Percentiles rank a stretch among this genome's conserved stretches.
Evolutionary conservation across 2,888 invertebrate species (phyloP).

Genomic region (Volucella inanis): DNA sequence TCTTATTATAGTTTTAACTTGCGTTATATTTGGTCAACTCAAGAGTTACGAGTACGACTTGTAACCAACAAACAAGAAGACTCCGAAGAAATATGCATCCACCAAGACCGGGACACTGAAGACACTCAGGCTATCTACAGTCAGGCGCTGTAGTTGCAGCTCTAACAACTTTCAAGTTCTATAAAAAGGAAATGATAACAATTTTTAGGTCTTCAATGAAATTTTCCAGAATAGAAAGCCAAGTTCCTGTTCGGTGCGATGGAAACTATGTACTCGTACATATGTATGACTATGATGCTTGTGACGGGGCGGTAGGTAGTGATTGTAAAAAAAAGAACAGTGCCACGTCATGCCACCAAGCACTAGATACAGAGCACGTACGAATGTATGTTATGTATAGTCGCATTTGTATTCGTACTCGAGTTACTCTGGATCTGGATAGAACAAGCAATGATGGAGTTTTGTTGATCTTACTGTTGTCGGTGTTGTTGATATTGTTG

Average conservation of each 20-base stretch:
- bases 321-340: not conserved
- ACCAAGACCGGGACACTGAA: constrained; percentile 1
- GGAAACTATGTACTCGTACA: too few relatives aligned
- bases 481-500: not conserved
- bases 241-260: not conserved
- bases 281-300: too few relatives aligned
- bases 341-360: not conserved
- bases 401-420: not conserved
- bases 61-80: not conserved
- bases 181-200: constrained; percentile 71
- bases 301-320: not conserved
- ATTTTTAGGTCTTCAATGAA: constrained; percentile 70
- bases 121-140: not conserved
- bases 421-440: constrained; percentile 24
- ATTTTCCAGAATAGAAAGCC: constrained; percentile 65
- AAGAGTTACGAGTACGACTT: constrained; percentile 45
- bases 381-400: not conserved
- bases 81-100: not conserved
- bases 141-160: not conserved
- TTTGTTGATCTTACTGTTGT: constrained; percentile 23
- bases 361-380: constrained; percentile 13
- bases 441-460: constrained; percentile 37
- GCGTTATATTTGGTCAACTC: constrained; percentile 35
- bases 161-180: constrained; percentile 67
- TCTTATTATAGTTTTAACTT: constrained; percentile 67